A percentile compares a stretch with the other conserved stretches of the same genome.
These are phyloP conservation scores for Drosophila tani DNA, from an alignment of 1,140 invertebrate genomes.

Conservation along the genomic window DNA sequence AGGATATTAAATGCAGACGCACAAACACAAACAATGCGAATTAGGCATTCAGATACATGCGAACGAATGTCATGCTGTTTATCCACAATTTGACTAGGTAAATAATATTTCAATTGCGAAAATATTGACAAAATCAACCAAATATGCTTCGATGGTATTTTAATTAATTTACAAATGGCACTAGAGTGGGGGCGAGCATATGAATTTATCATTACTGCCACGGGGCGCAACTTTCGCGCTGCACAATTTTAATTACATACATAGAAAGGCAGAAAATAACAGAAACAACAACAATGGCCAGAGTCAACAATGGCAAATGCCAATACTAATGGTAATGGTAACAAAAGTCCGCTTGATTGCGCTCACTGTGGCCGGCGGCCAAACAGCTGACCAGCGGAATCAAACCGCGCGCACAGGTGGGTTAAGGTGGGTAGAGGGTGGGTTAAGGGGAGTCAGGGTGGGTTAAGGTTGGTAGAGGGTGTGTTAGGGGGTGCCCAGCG, in stretches of 20 bases:
- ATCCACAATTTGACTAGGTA: conserved; percentile 39
- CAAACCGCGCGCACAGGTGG: conserved; percentile 38
- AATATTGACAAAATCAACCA: conserved; percentile 50
- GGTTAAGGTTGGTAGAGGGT: background rate
- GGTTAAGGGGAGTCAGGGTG: background rate
- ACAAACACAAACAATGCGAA: conserved; percentile 41
- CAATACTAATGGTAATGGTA: conserved; percentile 41
- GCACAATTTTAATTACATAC: conserved; percentile 73
- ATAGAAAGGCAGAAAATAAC: conserved; percentile 43
- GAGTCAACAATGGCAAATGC: conserved; percentile 48
- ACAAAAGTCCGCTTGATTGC: conserved; percentile 72
- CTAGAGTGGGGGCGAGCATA: background rate
- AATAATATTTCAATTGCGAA: conserved; percentile 55
- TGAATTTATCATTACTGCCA: conserved; percentile 59
- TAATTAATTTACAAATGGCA: conserved; percentile 62
- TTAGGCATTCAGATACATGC: conserved; percentile 57
- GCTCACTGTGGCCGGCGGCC: conserved; percentile 51
- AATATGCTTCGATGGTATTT: conserved; percentile 42
- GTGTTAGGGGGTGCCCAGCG: conserved; percentile 43
- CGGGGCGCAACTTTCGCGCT: conserved; percentile 30
- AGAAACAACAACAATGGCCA: conserved; percentile 26
- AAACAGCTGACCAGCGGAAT: conserved; percentile 65
- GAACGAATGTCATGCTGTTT: conserved; percentile 32
- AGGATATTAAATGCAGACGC: conserved; percentile 18
- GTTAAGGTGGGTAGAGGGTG: background rate